These are phyloP conservation scores for Petrocephalus zakoni DNA, from an alignment of 2,113 vertebrate genomes.

Conservation along the genomic window DNA sequence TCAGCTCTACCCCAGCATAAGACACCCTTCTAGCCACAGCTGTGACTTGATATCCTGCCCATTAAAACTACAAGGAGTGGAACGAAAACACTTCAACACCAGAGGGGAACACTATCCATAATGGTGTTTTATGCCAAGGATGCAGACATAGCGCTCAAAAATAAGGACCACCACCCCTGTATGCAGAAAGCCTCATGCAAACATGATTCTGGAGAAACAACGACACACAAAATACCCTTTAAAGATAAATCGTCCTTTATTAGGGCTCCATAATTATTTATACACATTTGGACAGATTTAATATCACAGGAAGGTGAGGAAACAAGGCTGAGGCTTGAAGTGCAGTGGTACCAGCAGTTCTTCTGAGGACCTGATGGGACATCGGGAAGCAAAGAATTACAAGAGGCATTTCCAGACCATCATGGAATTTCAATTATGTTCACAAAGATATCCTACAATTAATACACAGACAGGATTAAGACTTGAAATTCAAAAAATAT, in stretches of 20 bases:
- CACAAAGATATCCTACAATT: no score
- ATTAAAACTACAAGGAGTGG: background rate
- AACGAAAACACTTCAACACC: background rate
- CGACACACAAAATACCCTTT: background rate
- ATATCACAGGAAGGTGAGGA: constrained; percentile 45
- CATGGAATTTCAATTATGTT: background rate
- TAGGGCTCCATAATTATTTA: constrained; percentile 49
- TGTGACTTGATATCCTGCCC: background rate
- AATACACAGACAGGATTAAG: background rate
- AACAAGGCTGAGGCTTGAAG: constrained; percentile 41
- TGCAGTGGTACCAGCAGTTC: constrained; percentile 24
- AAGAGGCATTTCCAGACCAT: background rate
- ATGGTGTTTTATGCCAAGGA: background rate
- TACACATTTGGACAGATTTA: constrained; percentile 53
- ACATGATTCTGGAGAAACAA: background rate
- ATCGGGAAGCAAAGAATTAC: constrained; percentile 20
- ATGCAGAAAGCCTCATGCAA: background rate
- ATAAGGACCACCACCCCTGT: background rate
- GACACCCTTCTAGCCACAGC: background rate
- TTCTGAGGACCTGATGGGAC: constrained; percentile 40
- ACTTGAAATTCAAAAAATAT: background rate
- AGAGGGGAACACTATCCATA: background rate
- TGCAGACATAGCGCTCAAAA: background rate
- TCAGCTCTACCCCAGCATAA: background rate
- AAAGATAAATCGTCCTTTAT: constrained; percentile 52